Percentiles rank a stretch among this genome's conserved stretches.
phyloP scores from a whole-genome alignment of 2,888 invertebrate species.

The Archips xylosteana region DNA sequence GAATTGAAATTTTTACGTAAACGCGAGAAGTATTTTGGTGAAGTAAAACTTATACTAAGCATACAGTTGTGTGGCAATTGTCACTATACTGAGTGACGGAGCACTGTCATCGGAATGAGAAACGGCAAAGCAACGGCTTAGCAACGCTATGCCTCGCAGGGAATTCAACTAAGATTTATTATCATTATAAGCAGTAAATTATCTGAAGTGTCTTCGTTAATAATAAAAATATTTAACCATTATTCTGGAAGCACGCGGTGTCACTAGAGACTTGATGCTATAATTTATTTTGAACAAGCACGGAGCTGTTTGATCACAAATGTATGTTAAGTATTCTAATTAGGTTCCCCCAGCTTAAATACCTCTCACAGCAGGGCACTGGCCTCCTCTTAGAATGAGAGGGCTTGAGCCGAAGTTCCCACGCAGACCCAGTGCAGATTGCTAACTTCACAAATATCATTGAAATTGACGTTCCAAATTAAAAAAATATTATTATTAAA shows the following conservation, averaged over 20 bases:
- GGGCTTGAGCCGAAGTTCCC: too few relatives aligned
- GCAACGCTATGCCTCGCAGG: neutral
- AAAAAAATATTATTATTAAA: too few relatives aligned
- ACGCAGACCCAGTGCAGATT: too few relatives aligned
- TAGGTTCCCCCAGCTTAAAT: neutral
- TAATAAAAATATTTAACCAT: constrained; percentile 12
- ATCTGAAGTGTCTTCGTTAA: constrained; percentile 5
- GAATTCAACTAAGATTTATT: constrained; percentile 8
- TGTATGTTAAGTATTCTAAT: constrained; percentile 2
- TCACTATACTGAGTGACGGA: too few relatives aligned
- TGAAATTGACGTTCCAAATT: too few relatives aligned
- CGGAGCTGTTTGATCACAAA: neutral
- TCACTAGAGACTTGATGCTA: constrained; percentile 8
- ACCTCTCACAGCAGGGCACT: too few relatives aligned
- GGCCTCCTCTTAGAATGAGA: too few relatives aligned
- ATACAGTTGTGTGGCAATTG: too few relatives aligned
- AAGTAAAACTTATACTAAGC: too few relatives aligned
- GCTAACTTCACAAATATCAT: too few relatives aligned
- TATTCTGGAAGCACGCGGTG: neutral
- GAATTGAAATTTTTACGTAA: too few relatives aligned
- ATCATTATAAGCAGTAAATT: constrained; percentile 11
- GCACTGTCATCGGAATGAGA: neutral
- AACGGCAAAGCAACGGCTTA: neutral
- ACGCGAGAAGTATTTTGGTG: too few relatives aligned
- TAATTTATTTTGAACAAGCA: constrained; percentile 12